phyloP scores from a whole-genome alignment of 2,888 invertebrate genomes.

The Acrocera orbiculus region DNA sequence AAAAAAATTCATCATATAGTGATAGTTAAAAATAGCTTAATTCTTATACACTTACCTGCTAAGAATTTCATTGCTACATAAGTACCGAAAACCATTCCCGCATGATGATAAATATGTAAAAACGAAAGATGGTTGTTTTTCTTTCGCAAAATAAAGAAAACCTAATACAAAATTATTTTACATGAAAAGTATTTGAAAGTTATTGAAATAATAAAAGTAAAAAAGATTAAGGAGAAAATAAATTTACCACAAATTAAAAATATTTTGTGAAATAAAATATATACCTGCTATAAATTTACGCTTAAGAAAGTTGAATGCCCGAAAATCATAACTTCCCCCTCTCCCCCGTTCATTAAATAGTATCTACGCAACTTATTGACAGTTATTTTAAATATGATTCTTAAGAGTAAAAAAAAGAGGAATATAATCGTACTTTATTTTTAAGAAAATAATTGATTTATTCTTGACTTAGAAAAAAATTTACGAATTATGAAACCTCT shows the following conservation, averaged over 20 bases:
- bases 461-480: too few relatives aligned
- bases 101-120: conserved; percentile 73
- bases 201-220: not conserved
- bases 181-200: not conserved
- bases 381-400: too few relatives aligned
- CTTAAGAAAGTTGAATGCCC: too few relatives aligned
- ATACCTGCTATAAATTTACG: too few relatives aligned
- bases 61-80: conserved; percentile 41
- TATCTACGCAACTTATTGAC: too few relatives aligned
- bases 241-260: not conserved
- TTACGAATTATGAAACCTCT: too few relatives aligned
- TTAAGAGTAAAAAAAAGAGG: too few relatives aligned
- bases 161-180: conserved; percentile 14
- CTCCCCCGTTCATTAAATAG: too few relatives aligned
- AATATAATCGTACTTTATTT: too few relatives aligned
- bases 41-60: conserved; percentile 32
- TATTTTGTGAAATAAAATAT: not conserved
- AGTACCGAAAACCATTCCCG: conserved; percentile 52
- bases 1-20: not conserved
- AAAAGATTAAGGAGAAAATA: not conserved
- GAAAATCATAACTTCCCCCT: too few relatives aligned
- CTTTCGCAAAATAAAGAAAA: conserved; percentile 64
- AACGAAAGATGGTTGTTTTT: conserved; percentile 68
- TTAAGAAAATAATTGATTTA: too few relatives aligned
- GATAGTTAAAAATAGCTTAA: not conserved